These are phyloP conservation scores for Ceyx melanurus DNA, from an alignment of 2,113 vertebrate species.

Conservation along the genomic window DNA sequence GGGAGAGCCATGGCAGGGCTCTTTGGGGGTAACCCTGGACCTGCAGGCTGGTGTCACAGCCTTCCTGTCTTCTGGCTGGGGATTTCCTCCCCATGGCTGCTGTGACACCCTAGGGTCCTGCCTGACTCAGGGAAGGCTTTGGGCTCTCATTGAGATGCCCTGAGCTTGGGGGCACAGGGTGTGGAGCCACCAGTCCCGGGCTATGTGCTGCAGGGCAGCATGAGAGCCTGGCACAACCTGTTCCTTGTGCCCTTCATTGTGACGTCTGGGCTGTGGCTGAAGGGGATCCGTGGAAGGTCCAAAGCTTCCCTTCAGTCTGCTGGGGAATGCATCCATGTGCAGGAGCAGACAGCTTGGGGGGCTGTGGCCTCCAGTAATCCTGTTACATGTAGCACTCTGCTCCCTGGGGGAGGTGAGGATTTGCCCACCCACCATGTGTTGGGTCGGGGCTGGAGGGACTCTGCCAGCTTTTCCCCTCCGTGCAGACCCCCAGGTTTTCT, in stretches of 20 bases:
- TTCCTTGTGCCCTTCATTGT: background rate
- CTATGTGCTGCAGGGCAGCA: fast-evolving
- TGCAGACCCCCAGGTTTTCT: background rate
- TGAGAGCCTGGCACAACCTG: fast-evolving
- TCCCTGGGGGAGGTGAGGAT: background rate
- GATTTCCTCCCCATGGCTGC: background rate
- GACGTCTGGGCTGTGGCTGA: background rate
- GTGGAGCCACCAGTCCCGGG: background rate
- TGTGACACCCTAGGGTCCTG: too few relatives aligned
- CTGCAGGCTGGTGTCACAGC: fast-evolving
- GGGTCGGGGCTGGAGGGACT: background rate
- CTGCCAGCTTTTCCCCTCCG: background rate
- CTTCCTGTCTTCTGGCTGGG: background rate
- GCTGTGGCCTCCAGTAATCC: background rate
- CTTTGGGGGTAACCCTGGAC: background rate
- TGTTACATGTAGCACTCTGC: background rate
- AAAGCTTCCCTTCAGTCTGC: fast-evolving
- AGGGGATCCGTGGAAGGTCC: too few relatives aligned
- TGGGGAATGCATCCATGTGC: fast-evolving
- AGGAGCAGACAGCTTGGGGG: background rate
- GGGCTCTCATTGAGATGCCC: fast-evolving
- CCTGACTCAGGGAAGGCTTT: background rate
- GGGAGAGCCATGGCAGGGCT: background rate
- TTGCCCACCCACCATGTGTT: background rate
- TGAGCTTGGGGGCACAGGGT: background rate